phyloP scores from a whole-genome alignment of 2,113 vertebrate species.

The Pterocles burchelli region DNA sequence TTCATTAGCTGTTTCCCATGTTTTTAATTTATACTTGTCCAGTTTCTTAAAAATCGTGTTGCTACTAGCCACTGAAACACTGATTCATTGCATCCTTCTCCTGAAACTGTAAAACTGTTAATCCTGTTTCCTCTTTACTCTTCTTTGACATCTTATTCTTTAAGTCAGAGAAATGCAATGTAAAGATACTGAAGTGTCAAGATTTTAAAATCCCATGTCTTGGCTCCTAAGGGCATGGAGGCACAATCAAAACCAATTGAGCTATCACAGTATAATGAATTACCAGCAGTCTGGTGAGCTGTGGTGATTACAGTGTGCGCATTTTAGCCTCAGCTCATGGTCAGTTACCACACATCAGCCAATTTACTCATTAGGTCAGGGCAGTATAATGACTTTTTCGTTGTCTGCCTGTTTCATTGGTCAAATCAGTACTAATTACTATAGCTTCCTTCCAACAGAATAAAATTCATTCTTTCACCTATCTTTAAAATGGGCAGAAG shows the following conservation, averaged over 20 bases:
- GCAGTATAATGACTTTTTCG: background rate
- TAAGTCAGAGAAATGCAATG: background rate
- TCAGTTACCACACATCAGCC: conserved; percentile 38
- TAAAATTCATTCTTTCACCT: background rate
- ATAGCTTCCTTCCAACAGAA: conserved; percentile 1
- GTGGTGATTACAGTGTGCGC: conserved; percentile 16
- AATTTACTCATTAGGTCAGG: conserved; percentile 37
- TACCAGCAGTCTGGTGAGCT: conserved; percentile 34
- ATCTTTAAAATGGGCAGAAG: background rate
- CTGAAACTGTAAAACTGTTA: background rate
- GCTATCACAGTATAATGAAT: background rate
- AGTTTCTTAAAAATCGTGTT: background rate
- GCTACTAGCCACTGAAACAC: background rate
- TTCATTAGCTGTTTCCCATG: background rate
- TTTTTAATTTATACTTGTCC: background rate
- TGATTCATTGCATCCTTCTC: background rate
- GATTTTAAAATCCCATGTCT: background rate
- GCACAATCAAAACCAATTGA: background rate
- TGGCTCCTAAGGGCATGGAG: background rate
- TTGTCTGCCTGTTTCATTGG: background rate
- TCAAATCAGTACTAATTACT: conserved; percentile 18
- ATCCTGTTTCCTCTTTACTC: background rate
- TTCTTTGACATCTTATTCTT: background rate
- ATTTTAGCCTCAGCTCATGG: conserved; percentile 30
- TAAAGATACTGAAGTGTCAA: background rate